Evolutionary conservation across 2,888 invertebrate species (phyloP).

Genomic region (Eledona agricola): DNA sequence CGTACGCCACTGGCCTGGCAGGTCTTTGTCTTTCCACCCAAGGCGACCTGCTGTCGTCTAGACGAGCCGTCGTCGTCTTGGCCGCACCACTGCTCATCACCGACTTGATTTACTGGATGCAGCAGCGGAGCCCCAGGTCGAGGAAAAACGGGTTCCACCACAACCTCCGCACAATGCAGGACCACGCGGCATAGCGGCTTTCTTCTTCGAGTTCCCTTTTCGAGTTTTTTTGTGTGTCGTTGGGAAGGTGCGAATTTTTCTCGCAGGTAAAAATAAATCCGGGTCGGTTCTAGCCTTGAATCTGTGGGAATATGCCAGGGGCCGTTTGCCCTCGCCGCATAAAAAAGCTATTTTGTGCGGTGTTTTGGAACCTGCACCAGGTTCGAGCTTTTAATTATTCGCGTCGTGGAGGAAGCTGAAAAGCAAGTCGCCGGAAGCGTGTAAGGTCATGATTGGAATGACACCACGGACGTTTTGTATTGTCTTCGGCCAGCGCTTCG

Average conservation of each 20-base stretch:
- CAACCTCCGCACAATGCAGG: constrained; percentile 3
- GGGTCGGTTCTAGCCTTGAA: constrained; percentile 16
- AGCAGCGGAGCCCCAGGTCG: constrained; percentile 18
- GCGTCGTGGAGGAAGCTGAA: constrained; percentile 21
- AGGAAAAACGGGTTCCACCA: constrained; percentile 18
- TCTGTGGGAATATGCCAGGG: constrained; percentile 14
- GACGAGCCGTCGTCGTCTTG: constrained; percentile 41
- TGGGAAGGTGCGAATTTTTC: constrained; percentile 30
- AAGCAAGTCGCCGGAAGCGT: constrained; percentile 23
- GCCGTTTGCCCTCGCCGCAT: neutral
- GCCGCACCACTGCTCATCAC: constrained; percentile 29
- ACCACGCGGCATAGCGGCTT: neutral
- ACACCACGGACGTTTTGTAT: constrained; percentile 19
- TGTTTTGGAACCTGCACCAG: constrained; percentile 1
- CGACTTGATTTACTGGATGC: constrained; percentile 30
- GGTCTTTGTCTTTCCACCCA: constrained; percentile 47
- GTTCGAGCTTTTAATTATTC: constrained; percentile 16
- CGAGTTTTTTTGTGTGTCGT: no score
- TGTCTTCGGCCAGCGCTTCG: neutral
- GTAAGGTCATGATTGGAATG: constrained; percentile 26
- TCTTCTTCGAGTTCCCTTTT: no score
- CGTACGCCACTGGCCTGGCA: constrained; percentile 49
- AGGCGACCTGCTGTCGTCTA: constrained; percentile 49
- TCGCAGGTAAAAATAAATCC: constrained; percentile 31
- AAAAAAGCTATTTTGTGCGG: neutral